phyloP scores from a whole-genome alignment of 2,888 invertebrate species.

The Vesta saturnalis region DNA sequence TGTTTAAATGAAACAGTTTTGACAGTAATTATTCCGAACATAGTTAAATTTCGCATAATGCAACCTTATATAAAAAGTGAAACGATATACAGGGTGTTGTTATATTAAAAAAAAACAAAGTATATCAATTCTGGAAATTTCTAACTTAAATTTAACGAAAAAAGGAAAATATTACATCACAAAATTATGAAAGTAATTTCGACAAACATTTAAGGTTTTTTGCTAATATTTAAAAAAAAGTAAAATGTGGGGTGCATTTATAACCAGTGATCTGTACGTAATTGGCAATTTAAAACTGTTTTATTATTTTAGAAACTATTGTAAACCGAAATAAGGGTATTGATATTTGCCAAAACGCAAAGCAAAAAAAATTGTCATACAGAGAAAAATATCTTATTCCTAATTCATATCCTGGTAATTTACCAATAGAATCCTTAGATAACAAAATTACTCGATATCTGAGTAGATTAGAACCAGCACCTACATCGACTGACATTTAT shows the following conservation, averaged over 20 bases:
- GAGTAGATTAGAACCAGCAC: slow-evolving; percentile 1
- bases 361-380: slow-evolving; percentile 6
- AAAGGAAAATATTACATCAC: too few relatives aligned
- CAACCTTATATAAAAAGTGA: too few relatives aligned
- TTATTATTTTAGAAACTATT: slow-evolving; percentile 1
- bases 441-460: slow-evolving; percentile 11
- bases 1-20: too few relatives aligned
- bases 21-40: too few relatives aligned
- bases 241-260: slow-evolving; percentile 2
- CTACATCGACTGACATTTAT: neutral
- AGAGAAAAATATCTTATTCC: slow-evolving; percentile 9
- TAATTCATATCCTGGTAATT: neutral
- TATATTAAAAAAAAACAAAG: too few relatives aligned
- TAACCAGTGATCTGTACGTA: neutral
- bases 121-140: too few relatives aligned
- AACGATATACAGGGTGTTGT: too few relatives aligned
- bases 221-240: neutral
- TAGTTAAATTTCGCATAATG: too few relatives aligned
- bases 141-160: too few relatives aligned
- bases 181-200: too few relatives aligned
- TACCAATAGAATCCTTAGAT: slow-evolving; percentile 10
- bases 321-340: neutral
- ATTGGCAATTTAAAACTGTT: neutral
- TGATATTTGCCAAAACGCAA: neutral
- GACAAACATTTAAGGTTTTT: neutral